Evolutionary conservation across 2,797 vertebrate species (phyloP), one percentile per base, ranked within the genome.

Genomic region (Etheostoma perlongum): DNA sequence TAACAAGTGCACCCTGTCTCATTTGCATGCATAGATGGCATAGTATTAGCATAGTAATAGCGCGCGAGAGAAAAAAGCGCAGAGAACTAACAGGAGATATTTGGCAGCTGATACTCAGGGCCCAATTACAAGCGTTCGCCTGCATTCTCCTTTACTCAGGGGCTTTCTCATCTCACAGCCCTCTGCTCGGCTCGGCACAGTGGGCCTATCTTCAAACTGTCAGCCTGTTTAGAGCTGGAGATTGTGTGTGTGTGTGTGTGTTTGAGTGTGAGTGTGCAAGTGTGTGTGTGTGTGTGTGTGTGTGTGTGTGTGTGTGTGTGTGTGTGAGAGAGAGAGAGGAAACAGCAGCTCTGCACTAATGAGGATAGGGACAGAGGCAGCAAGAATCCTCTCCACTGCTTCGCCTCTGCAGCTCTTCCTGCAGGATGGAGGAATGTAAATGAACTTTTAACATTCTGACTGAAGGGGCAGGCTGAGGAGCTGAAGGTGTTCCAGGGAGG

Each of bases 201-300:
- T 89, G 86, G 89, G 90, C 86, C 87, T 88, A 92, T 91, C 91
- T 93, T 92, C 89, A 93, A 91, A 91, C 91, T 87, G 88, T 91
- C 92, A 87, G 89, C 85, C 89, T 91, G 90, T 87, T 88, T 85
- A 86, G 86, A 91, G 87, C 74, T 80, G 68, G 52, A 85, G 84
- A 83, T 89, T 76, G 83, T 61, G 53, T 79, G 63, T 73, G 25
- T 57, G 58, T 72, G 54, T 73, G 40, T 72, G 59, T 71, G 65
- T 64, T 68, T 49, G 52, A 30, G 46, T 53, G 47, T 25, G 73
- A 5, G 42, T 12, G 53, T 23, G 27, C 27, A 5, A 27, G 48
- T 27, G 65, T 44, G 52, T 44, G 33, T 14, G 47, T 21, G 51
- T 12, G 15, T 30, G 44, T 16, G 54, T 18, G 55, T 23, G 59